Evolutionary conservation across 1,140 invertebrate genomes (phyloP).

Genomic region (Adelges cooleyi): DNA sequence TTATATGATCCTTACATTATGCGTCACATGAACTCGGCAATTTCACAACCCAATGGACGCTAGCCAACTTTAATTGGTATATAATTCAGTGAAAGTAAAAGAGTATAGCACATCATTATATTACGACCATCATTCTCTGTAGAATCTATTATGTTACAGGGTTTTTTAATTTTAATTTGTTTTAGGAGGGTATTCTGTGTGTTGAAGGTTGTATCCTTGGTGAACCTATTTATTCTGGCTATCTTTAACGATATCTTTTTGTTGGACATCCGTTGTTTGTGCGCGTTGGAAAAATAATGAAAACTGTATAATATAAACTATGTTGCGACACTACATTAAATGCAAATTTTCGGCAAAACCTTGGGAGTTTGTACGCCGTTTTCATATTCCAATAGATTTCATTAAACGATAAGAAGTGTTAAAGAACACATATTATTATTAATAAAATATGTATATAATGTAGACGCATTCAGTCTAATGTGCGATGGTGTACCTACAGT

Average conservation of each 20-base stretch:
- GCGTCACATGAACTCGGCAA: slow-evolving; percentile 17
- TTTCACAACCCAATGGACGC: slow-evolving; percentile 25
- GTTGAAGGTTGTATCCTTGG: slow-evolving; percentile 12
- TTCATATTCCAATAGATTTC: background rate
- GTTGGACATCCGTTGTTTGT: slow-evolving; percentile 5
- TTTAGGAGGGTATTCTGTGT: background rate
- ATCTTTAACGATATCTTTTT: background rate
- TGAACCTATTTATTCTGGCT: background rate
- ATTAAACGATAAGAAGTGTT: background rate
- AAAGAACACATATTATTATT: background rate
- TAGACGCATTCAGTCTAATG: no score
- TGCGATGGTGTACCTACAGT: no score
- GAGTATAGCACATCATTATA: slow-evolving; percentile 12
- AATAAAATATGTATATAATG: no score
- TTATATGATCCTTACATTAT: slow-evolving; percentile 9
- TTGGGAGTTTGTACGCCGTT: background rate
- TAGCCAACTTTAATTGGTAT: slow-evolving; percentile 15
- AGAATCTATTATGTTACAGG: background rate
- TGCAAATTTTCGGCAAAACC: slow-evolving; percentile 1
- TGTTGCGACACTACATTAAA: slow-evolving; percentile 10
- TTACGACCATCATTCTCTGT: slow-evolving; percentile 2
- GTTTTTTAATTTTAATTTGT: background rate
- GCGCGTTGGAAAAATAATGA: slow-evolving; percentile 7
- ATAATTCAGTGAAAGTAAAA: slow-evolving; percentile 28
- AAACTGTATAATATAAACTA: background rate